phyloP scores from a whole-genome alignment of 2,113 vertebrate species.

The Etia nguti region DNA sequence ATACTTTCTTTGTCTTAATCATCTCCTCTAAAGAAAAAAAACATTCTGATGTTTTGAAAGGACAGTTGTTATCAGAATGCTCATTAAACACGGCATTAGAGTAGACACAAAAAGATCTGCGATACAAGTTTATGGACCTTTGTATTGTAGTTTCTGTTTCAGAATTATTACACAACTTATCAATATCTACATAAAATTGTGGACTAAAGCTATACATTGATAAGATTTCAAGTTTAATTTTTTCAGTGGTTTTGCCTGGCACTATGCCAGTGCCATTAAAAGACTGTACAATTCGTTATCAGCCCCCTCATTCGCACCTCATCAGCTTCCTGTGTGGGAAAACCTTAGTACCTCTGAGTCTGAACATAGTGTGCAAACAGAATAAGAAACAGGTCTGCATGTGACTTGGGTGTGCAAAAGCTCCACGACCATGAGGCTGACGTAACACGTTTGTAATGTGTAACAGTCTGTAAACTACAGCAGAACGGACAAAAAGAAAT shows the following conservation, averaged over 20 bases:
- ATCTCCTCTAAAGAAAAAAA: neutral
- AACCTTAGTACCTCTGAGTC: neutral
- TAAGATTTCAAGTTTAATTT: neutral
- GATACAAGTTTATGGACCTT: neutral
- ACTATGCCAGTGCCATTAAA: neutral
- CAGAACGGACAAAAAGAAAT: neutral
- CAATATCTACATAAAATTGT: neutral
- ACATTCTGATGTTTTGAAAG: neutral
- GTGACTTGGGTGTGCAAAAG: neutral
- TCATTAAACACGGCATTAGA: neutral
- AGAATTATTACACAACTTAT: neutral
- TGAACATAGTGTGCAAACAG: neutral
- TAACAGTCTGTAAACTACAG: neutral
- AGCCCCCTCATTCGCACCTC: neutral
- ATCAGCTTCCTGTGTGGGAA: neutral
- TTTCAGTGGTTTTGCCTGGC: accelerated
- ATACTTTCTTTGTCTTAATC: neutral
- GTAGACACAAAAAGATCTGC: neutral
- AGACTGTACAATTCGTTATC: neutral
- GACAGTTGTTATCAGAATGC: neutral
- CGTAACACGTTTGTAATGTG: neutral
- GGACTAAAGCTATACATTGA: neutral
- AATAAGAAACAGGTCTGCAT: neutral
- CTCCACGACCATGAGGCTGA: neutral
- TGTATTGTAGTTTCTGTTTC: neutral